Evolutionary conservation across 2,113 vertebrate genomes (phyloP).

Genomic region (Paracanthobrama guichenoti): DNA sequence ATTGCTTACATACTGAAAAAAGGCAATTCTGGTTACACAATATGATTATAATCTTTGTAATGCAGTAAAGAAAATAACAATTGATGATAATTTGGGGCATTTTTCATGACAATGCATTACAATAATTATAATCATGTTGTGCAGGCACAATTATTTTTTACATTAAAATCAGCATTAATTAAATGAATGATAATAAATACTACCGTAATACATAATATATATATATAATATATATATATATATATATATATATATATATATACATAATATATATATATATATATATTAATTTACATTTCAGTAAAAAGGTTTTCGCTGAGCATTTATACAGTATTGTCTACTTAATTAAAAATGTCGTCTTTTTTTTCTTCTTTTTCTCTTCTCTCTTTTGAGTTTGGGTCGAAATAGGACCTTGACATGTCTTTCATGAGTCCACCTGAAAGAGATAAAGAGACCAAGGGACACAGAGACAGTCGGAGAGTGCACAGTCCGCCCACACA

Average conservation of each 20-base stretch:
- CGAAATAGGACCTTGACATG: neutral
- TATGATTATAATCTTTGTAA: neutral
- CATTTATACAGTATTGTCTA: too few species aligned
- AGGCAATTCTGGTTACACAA: neutral
- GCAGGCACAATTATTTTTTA: neutral
- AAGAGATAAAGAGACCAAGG: slow-evolving; percentile 22
- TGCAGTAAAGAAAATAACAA: too few species aligned
- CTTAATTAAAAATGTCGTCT: too few species aligned
- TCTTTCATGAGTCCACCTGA: slow-evolving; percentile 29
- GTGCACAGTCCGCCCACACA: slow-evolving; percentile 74
- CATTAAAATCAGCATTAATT: neutral
- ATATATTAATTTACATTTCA: too few species aligned
- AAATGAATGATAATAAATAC: neutral
- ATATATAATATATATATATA: too few species aligned
- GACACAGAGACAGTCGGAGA: slow-evolving; percentile 43
- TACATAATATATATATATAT: too few species aligned
- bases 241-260: too few species aligned
- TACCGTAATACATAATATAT: too few species aligned
- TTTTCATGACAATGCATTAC: neutral
- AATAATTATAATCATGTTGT: neutral
- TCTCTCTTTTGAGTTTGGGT: neutral
- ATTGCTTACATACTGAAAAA: neutral
- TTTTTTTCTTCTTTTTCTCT: too few species aligned
- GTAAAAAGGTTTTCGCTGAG: too few species aligned
- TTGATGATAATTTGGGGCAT: neutral